A percentile compares a stretch with the other conserved stretches of the same genome.
Conservation (phyloP, 37 sponge, comb jelly and placozoan species). For the Cliona cf. orientalis region DNA sequence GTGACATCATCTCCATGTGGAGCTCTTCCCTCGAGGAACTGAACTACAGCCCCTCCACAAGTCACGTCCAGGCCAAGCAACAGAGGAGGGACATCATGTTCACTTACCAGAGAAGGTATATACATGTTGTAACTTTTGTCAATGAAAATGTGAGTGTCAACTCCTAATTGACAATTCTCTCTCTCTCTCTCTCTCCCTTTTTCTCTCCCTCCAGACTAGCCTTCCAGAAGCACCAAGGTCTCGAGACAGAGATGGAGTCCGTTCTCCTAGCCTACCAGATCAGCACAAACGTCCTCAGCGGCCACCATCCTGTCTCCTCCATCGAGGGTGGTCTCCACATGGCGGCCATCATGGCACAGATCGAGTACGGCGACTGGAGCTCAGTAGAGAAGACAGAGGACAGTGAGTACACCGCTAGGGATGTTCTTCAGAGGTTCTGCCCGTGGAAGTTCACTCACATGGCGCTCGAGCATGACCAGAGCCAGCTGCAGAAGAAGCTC, state of each 20-base stretch:
- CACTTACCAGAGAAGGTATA: constrained; percentile 49
- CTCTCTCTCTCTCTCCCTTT: not conserved
- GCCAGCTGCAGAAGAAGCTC: constrained; percentile 27
- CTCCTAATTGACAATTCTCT: not conserved
- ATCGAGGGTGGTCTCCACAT: constrained; percentile 16
- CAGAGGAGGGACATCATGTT: constrained; percentile 42
- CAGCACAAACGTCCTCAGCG: constrained; percentile 33
- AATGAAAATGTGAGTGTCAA: not conserved
- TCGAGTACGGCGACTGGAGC: constrained; percentile 58
- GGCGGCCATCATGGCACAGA: constrained; percentile 64
- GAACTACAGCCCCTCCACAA: not conserved
- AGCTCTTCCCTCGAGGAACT: constrained; percentile 40
- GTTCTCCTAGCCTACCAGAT: constrained; percentile 57
- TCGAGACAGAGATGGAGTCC: constrained; percentile 53
- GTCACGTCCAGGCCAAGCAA: not conserved
- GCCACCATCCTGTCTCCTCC: constrained; percentile 19
- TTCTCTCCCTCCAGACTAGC: constrained; percentile 13
- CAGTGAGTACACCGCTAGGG: constrained; percentile 6
- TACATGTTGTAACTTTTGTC: not conserved
- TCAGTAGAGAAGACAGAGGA: not conserved
- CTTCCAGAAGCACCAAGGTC: constrained; percentile 17
- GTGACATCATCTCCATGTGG: constrained; percentile 66
- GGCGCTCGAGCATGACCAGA: constrained; percentile 48
- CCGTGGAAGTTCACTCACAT: constrained; percentile 30
- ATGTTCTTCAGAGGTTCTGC: constrained; percentile 48